Evolutionary conservation across 2,797 vertebrate genomes (phyloP), one percentile per base, ranked within the genome.

Genomic region (Eidolon dupreanum): DNA sequence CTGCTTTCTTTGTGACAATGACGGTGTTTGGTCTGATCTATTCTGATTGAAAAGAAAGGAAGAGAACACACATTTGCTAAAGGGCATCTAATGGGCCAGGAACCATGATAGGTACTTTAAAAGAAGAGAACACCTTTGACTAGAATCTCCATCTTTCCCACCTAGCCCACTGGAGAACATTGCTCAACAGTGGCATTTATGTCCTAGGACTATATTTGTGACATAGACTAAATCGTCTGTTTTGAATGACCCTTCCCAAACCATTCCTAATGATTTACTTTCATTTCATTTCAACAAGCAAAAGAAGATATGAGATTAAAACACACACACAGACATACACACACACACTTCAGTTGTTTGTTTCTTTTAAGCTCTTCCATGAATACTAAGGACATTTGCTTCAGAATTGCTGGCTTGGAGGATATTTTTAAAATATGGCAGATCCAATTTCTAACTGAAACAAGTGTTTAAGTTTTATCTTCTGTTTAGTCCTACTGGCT

Each of bases 1-100:
- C 75, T 70, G 73, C 63, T 78, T 86, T 43, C 55, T 96, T 91
- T 96, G 85, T 96, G 88, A 86, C 57, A 86, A 88, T 83, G 59
- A 85, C 8, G 88, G 63, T 83, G 41, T 85, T 97, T 81, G 61
- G 95, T 88, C 33, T 90, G 77, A 95, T 90, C 77, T 79, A 41
- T 77, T 95, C 68, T 93, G 49, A 68, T 55, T 86, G 59, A 57
- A 88, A 65, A 93, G 74, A 90, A 89, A 85, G 24, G 5, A 85
- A 81, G n/a, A 57, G 57, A 49, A 63, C 15, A 41, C 26, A 51
- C 26, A 6, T 82, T 74, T 61, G 55, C 71, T 92, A 36, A 92
- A 74, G 85, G 41, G 36, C 12, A 31, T 94, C 38, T 78, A 31
- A 74, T 87, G 68, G 71, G 78, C 82, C 93, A 68, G 88, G 51